Evolutionary conservation across 2,797 vertebrate species (phyloP).

Genomic region (Rachycentron canadum): DNA sequence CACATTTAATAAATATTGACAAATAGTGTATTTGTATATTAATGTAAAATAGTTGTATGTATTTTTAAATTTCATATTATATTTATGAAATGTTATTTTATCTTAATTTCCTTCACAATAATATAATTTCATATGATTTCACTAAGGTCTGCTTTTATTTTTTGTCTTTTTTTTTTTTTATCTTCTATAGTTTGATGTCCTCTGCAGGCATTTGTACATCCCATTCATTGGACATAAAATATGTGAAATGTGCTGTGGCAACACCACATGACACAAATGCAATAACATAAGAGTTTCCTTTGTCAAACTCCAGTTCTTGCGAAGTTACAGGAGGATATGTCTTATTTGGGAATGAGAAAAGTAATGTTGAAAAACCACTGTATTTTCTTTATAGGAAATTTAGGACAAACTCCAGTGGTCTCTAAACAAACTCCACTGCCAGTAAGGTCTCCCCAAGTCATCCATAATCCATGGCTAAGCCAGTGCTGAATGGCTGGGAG

Average conservation of each 20-base stretch:
- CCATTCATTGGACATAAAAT: neutral
- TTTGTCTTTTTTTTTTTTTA: too few species aligned
- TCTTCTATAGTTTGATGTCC: neutral
- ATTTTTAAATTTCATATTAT: too few species aligned
- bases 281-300: neutral
- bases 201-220: neutral
- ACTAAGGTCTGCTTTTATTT: too few species aligned
- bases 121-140: too few species aligned
- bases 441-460: constrained; percentile 15
- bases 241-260: neutral
- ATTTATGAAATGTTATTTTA: too few species aligned
- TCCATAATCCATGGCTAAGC: constrained; percentile 56
- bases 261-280: neutral
- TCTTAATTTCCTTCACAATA: too few species aligned
- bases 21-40: neutral
- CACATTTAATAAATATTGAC: too few species aligned
- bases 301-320: neutral
- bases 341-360: neutral
- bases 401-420: constrained; percentile 2
- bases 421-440: neutral
- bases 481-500: constrained; percentile 14
- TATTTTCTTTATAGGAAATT: constrained; percentile 19
- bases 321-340: neutral
- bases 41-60: neutral
- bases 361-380: constrained; percentile 8